Conservation (phyloP, 2,113 vertebrate genomes). For the Leuciscus idus region DNA sequence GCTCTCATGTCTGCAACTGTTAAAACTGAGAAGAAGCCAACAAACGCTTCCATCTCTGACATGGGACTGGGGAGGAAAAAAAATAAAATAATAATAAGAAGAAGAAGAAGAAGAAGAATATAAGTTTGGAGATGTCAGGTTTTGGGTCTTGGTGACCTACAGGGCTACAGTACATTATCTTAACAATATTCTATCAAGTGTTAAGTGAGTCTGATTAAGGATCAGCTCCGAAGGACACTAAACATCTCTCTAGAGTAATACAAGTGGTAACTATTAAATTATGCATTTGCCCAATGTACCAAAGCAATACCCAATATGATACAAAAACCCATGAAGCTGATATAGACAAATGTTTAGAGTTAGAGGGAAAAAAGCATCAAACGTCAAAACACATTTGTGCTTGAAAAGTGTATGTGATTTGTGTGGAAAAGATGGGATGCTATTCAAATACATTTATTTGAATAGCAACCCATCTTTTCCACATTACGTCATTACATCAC, state of each 20-base stretch:
- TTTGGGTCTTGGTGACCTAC: slow-evolving; percentile 3
- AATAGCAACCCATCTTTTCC: not conserved
- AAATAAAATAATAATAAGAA: slow-evolving; percentile 10
- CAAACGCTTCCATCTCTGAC: slow-evolving; percentile 27
- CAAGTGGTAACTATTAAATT: slow-evolving; percentile 17
- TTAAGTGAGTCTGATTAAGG: slow-evolving; percentile 26
- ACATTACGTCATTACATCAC: not conserved
- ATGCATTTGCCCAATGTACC: slow-evolving; percentile 21
- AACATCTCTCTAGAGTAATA: slow-evolving; percentile 2
- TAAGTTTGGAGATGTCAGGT: slow-evolving; percentile 4
- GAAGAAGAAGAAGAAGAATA: too few species aligned
- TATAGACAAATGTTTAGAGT: not conserved
- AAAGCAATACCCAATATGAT: slow-evolving; percentile 18
- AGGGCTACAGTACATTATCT: slow-evolving; percentile 23
- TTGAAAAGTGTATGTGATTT: slow-evolving; percentile 1
- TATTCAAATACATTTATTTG: not conserved
- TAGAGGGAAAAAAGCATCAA: not conserved
- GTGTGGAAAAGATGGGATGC: not conserved
- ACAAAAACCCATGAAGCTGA: slow-evolving; percentile 8
- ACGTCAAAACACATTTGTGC: not conserved
- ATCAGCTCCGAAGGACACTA: slow-evolving; percentile 16
- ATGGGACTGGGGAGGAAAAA: not conserved
- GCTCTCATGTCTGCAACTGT: slow-evolving; percentile 20
- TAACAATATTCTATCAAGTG: slow-evolving; percentile 14
- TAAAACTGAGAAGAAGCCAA: slow-evolving; percentile 4